A percentile compares a stretch with the other conserved stretches of the same genome.
phyloP scores from a whole-genome alignment of 2,888 invertebrate genomes.

The Acholoe squamosa region DNA sequence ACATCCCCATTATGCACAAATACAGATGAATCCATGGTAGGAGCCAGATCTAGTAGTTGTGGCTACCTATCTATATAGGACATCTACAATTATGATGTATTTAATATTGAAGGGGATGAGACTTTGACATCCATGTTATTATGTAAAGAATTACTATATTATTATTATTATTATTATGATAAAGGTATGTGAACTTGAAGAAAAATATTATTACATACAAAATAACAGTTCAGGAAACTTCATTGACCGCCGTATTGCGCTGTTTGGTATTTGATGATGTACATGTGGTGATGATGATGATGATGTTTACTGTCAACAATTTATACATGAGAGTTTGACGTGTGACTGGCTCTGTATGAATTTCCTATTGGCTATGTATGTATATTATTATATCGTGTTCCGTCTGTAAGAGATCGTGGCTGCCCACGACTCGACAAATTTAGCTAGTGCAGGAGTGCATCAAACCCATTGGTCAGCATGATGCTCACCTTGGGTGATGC shows the following conservation, averaged over 20 bases:
- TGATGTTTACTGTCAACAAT: slow-evolving; percentile 44
- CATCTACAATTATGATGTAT: background rate
- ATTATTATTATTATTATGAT: too few species aligned
- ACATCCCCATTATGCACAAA: too few species aligned
- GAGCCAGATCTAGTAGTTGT: too few species aligned
- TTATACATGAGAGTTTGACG: slow-evolving; percentile 37
- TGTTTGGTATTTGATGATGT: slow-evolving; percentile 16
- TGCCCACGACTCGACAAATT: too few species aligned
- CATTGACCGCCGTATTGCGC: background rate
- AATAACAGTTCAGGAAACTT: background rate
- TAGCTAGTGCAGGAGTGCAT: too few species aligned
- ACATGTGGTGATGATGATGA: slow-evolving; percentile 23
- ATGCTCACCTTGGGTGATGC: too few species aligned
- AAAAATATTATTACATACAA: too few species aligned
- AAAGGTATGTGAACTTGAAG: slow-evolving; percentile 34
- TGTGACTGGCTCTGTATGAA: slow-evolving; percentile 29
- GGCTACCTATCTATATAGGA: background rate
- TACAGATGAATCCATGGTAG: too few species aligned
- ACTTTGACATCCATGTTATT: slow-evolving; percentile 1
- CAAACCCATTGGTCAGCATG: too few species aligned
- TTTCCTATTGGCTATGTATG: background rate
- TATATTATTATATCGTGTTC: slow-evolving; percentile 1
- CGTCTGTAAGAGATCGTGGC: too few species aligned
- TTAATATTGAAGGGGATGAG: background rate
- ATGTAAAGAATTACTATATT: background rate